Conservation (phyloP, 2,797 vertebrate species). For the Galagoides demidoff region DNA sequence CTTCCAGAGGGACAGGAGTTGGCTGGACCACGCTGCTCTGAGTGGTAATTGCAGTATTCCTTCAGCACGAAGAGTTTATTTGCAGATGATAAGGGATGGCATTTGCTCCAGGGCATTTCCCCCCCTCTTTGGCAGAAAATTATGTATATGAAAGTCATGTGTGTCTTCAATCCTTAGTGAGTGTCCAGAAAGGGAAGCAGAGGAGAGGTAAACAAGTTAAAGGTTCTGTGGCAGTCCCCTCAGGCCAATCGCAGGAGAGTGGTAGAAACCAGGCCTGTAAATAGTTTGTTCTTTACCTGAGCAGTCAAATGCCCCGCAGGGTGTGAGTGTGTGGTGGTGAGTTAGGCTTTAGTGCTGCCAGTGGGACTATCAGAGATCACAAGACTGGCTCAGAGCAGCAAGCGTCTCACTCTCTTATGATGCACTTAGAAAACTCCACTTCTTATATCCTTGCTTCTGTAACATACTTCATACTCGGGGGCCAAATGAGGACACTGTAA, state of each 20-base stretch:
- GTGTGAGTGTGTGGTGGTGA: background rate
- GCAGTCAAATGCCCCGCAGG: background rate
- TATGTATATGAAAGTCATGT: background rate
- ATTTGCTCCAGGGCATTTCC: background rate
- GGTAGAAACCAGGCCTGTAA: background rate
- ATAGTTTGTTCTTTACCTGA: background rate
- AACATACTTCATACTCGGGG: background rate
- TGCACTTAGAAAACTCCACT: background rate
- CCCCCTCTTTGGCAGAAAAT: conserved; percentile 15
- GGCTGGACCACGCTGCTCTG: conserved; percentile 10
- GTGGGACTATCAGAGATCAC: background rate
- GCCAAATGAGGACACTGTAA: conserved; percentile 10
- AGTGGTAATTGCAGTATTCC: conserved; percentile 34
- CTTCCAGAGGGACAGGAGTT: conserved; percentile 64
- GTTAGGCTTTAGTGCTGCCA: background rate
- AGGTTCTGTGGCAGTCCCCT: background rate
- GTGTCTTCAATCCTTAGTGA: conserved; percentile 28
- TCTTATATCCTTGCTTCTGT: background rate
- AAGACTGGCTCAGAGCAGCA: background rate
- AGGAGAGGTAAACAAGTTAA: background rate
- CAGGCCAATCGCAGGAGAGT: background rate
- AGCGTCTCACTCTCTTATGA: background rate
- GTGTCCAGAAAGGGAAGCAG: conserved; percentile 12
- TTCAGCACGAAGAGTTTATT: conserved; percentile 11
- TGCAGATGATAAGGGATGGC: conserved; percentile 33